Conservation (phyloP, 2,113 vertebrate species). For the Gymnocephalus cernua region DNA sequence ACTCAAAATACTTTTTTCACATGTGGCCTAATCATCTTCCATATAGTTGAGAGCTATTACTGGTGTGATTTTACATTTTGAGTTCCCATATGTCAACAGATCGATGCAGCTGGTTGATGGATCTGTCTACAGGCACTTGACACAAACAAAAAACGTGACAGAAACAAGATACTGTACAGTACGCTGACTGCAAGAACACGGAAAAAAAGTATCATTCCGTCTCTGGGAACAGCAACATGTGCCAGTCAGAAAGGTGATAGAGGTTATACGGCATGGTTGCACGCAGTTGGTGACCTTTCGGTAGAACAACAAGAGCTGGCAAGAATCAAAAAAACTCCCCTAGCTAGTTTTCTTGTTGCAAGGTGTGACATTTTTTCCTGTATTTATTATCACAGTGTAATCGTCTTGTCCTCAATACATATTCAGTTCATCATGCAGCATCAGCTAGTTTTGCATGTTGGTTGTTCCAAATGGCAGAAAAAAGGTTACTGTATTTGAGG, state of each 20-base stretch:
- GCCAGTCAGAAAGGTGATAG: slow-evolving; percentile 10
- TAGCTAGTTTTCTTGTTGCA: no score
- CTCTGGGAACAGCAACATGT: slow-evolving; percentile 3
- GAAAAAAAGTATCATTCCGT: slow-evolving; percentile 10
- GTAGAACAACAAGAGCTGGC: neutral
- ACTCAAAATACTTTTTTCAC: no score
- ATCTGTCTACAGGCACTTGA: neutral
- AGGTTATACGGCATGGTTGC: neutral
- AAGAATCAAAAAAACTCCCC: neutral
- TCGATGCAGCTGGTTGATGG: neutral
- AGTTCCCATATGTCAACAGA: neutral
- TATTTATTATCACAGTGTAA: no score
- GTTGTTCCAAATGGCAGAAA: neutral
- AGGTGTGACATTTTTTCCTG: no score
- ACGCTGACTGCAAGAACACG: slow-evolving; percentile 19
- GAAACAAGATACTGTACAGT: slow-evolving; percentile 10
- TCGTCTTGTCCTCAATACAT: no score
- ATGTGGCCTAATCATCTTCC: no score
- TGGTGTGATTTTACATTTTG: neutral
- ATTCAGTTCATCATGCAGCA: neutral
- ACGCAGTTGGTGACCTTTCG: neutral
- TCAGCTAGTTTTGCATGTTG: neutral
- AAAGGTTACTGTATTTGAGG: neutral
- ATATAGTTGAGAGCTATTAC: neutral
- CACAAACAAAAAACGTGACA: neutral